Evolutionary conservation across 2,113 vertebrate species (phyloP).

Genomic region (Sylvietta virens): DNA sequence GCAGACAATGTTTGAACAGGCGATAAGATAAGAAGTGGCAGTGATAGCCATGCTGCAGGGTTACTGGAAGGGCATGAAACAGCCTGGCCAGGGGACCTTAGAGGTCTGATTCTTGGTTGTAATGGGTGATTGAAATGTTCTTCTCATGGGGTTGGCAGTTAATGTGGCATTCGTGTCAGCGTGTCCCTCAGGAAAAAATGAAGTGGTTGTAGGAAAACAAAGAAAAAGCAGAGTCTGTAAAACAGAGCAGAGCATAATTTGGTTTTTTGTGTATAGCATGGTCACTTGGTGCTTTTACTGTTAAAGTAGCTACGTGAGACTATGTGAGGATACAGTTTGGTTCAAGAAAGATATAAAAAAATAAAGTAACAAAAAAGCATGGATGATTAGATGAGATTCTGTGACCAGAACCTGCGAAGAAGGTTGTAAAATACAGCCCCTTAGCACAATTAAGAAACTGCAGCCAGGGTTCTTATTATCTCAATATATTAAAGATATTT

Average conservation of each 20-base stretch:
- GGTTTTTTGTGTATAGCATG: background rate
- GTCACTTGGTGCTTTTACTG: background rate
- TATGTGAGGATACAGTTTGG: background rate
- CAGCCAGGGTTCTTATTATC: background rate
- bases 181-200: background rate
- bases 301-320: background rate
- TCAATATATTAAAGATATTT: background rate
- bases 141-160: slow-evolving; percentile 31
- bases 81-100: background rate
- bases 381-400: background rate
- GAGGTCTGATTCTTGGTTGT: background rate
- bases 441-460: background rate
- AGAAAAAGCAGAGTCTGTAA: background rate
- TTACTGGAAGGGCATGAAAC: slow-evolving; percentile 52
- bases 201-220: background rate
- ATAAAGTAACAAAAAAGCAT: background rate
- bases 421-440: background rate
- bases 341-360: background rate
- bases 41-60: slow-evolving; percentile 42
- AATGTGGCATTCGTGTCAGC: slow-evolving; percentile 3
- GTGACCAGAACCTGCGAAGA: background rate
- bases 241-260: background rate
- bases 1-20: background rate
- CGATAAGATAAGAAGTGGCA: slow-evolving; percentile 56
- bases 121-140: slow-evolving; percentile 55